Evolutionary conservation across 2,113 vertebrate species (phyloP), one percentile per base, ranked within the genome.

Genomic region (Stegastes partitus): DNA sequence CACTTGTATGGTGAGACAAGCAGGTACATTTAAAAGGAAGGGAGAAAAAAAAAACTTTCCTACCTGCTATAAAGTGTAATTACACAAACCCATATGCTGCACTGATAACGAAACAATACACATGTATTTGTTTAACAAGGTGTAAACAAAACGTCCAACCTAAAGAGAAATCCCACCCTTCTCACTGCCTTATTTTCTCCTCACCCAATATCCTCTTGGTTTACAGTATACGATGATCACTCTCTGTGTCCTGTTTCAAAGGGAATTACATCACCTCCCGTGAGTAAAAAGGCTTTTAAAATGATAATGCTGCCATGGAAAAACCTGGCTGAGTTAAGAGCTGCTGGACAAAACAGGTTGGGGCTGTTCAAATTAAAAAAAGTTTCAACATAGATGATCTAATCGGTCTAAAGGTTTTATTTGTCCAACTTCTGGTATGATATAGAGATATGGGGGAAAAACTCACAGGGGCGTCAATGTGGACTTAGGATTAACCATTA

Each of bases 151-250:
- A 55, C 18, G 12, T 42, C 14, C 23, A 5, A 21, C 16, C 47
- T 9, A 16, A 9, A n/a, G 18, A 28, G 21, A 54, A 25, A 47
- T 44, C 14, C 47, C 45, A 53, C 11, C 14, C 11, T 44, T 44
- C 7, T 53, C 11, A 44, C 6, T 11, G 11, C 8, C 12, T 23
- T 18, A 22, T 21, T 22, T 23, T 45, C 47, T 54, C n/a, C 16
- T 50, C 11, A 44, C 19, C 47, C 16, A 49, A 73, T 42, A 47
- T 54, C 16, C 19, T 2, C 26, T 3, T 54, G 71, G 59, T 16
- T 69, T 8, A 63, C 25, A 56, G 44, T 39, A 57, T 21, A 81
- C 31, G 51, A 57, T 22, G 45, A 58, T 58, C n/a, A 7, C 18
- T 59, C 39, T 3, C 14, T 5, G 47, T 47, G 21, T 54, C 5